Evolutionary conservation across 2,888 invertebrate species (phyloP), one percentile per base, ranked within the genome.

Genomic region (Pandemis cinnamomeana): DNA sequence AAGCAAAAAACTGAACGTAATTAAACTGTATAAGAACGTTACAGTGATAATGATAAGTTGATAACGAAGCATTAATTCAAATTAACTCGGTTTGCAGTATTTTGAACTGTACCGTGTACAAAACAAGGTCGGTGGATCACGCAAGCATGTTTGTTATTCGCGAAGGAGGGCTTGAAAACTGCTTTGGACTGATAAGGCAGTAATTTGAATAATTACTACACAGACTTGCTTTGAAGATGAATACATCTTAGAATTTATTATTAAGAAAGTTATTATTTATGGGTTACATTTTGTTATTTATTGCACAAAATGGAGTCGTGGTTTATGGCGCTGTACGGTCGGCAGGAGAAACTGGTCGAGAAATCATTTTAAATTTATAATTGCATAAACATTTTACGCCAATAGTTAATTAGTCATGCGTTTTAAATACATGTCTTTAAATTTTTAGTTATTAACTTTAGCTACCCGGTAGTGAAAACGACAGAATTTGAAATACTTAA

Each of bases 171-270:
- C 82, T 80, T 82, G 87, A 88, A 89, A 91, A 91, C 92, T 92
- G 92, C 83, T 85, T 76, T 85, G 80, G 84, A 79, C 86, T 85
- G 92, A 92, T 92, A 92, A 92, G 89, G 80, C 83, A 77, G 81
- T 83, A 87, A 92, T 92, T 92, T 92, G 91, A 92, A 92, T 92
- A 92, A 92, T 92, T 92, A 91, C 86, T 77, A 80, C 83, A 84
- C 81, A 85, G 85, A 82, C 87, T 87, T 87, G 84, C 86, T 87
- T 85, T 81, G 84, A 91, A 90, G 91, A 91, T 90, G 91, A 92
- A 92, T 92, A 87, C 86, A 77, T 81, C 82, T 81, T 82, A 84
- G 84, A 83, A 81, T 72, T 77, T 77, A 79, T 79, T 80, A 84
- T 83, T 82, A 70, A 66, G 74, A 74, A 74, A 74, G 74, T 74